phyloP scores from a whole-genome alignment of 2,888 invertebrate genomes.

The Acrobasis suavella region DNA sequence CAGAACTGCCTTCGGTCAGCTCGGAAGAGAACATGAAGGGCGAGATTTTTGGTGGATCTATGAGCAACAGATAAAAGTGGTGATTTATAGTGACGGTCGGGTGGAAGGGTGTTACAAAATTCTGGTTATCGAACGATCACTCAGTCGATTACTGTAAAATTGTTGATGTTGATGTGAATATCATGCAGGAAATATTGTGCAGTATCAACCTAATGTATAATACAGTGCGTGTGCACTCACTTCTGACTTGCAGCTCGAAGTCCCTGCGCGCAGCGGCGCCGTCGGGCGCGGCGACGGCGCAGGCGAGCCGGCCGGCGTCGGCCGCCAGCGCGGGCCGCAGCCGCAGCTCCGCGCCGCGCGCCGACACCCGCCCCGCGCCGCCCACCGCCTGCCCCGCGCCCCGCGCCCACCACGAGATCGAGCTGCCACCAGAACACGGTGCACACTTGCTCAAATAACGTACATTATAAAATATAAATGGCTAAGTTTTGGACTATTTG shows the following conservation, averaged over 20 bases:
- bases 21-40: slow-evolving; percentile 92
- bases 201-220: too few relatives aligned
- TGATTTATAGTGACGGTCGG: slow-evolving; percentile 7
- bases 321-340: slow-evolving; percentile 65
- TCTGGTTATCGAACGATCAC: background rate
- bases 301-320: slow-evolving; percentile 90
- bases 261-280: slow-evolving; percentile 87
- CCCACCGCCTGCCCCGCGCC: slow-evolving; percentile 68
- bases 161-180: background rate
- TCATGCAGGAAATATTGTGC: background rate
- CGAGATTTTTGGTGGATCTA: slow-evolving; percentile 92
- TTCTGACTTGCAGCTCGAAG: slow-evolving; percentile 87
- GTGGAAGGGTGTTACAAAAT: background rate
- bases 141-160: background rate
- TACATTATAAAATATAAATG: background rate
- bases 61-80: slow-evolving; percentile 25
- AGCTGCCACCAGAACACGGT: slow-evolving; percentile 55
- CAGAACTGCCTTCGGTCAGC: slow-evolving; percentile 90
- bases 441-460: background rate
- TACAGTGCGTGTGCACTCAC: slow-evolving; percentile 67
- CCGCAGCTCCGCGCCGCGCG: slow-evolving; percentile 58
- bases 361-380: slow-evolving; percentile 68
- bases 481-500: too few relatives aligned
- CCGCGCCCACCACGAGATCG: slow-evolving; percentile 75
- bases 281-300: slow-evolving; percentile 87